Evolutionary conservation across 2,113 vertebrate genomes (phyloP), one percentile per base, ranked within the genome.

Genomic region (Gasterosteus aculeatus): DNA sequence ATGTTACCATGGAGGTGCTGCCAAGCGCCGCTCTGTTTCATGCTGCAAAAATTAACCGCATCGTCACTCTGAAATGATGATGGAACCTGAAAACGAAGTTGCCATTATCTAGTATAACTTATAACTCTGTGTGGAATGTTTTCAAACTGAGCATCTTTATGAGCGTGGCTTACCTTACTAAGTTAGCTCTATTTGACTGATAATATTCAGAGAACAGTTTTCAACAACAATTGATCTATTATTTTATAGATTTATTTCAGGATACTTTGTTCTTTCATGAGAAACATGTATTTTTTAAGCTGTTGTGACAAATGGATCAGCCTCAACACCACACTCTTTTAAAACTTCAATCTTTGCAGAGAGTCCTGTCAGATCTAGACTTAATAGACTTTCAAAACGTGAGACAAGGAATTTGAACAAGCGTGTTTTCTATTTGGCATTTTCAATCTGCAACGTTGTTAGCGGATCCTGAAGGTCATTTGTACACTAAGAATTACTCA

Each of bases 1-100:
- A 77, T 81, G 75, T 64, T 72, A 33, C 14, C 33, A 22, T 62
- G 56, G 22, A 61, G 42, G 38, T 10, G 60, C 60, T 66, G 44
- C 12, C 3, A 3, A 47, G 38, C 54, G 26, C 2, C 2, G 14
- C n/a, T 65, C 39, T 2, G 12, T 80, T 74, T 80, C 49, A 66
- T 29, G 18, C 78, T 38, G 67, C 57, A 42, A 18, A 56, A 39
- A 67, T 70, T 14, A 62, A 57, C 62, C 64, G 49, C 70, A 62
- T 56, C 60, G 56, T 64, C 49, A 42, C 41, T 80, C 44, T 15
- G 18, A 51, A 8, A 33, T 12, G 33, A 66, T 22, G 33, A 38
- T 35, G 9, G 42, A 64, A 33, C 14, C 2, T 49, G 62, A 67
- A 70, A 78, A n/a, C 51, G n/a, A 79, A 68, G 51, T 60, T 60